phyloP scores from a whole-genome alignment of 1,140 invertebrate genomes.

The Drosophila murphyi region DNA sequence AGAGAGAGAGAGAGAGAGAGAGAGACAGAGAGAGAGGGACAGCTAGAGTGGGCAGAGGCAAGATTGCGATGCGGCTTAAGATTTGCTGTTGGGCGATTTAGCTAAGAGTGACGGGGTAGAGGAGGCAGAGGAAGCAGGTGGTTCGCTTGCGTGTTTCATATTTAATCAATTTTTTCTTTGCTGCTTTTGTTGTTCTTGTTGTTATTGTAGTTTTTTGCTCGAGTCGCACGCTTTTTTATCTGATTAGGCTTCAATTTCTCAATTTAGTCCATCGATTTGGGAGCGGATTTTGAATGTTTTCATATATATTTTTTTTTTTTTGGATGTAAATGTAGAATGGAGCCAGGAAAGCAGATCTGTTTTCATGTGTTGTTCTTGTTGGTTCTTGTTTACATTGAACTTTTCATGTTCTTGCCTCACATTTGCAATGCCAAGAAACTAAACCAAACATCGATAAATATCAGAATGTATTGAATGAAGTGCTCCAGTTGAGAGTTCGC shows the following conservation, averaged over 20 bases:
- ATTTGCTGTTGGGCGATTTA: conserved; percentile 12
- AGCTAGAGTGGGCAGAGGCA: neutral
- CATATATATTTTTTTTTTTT: conserved; percentile 9
- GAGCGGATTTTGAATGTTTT: conserved; percentile 12
- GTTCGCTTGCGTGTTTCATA: conserved; percentile 74
- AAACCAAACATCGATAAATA: conserved; percentile 12
- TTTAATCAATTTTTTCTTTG: conserved; percentile 74
- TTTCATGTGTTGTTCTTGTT: neutral
- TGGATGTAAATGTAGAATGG: conserved; percentile 11
- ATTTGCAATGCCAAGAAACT: neutral
- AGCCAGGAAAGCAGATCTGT: conserved; percentile 7
- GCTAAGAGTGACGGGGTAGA: neutral
- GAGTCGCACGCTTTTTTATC: conserved; percentile 77
- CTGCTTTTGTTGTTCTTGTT: conserved; percentile 30
- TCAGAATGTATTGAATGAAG: neutral
- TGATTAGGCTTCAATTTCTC: conserved; percentile 80
- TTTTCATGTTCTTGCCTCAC: conserved; percentile 48
- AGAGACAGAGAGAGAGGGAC: too few species aligned
- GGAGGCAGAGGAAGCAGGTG: conserved; percentile 1
- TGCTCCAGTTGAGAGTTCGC: neutral
- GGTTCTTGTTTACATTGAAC: conserved; percentile 78
- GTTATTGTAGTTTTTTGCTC: conserved; percentile 28
- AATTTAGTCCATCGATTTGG: conserved; percentile 69
- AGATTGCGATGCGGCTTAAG: conserved; percentile 45
- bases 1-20: neutral